phyloP scores from a whole-genome alignment of 2,888 invertebrate species.

The Oscheius sp. region DNA sequence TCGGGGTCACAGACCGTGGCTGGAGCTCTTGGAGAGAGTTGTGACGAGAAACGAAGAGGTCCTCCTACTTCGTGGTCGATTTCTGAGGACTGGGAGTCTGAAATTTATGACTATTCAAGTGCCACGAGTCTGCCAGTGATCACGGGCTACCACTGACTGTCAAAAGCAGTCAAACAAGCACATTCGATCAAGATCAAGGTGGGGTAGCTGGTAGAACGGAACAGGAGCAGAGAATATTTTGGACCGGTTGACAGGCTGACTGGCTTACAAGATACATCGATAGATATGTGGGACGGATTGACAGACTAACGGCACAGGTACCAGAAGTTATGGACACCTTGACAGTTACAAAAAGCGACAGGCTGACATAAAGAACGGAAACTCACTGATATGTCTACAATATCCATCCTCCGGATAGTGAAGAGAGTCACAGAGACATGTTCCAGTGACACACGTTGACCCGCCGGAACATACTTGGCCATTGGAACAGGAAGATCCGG shows the following conservation, averaged over 20 bases:
- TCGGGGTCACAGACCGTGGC: constrained; percentile 54
- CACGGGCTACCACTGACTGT: too few relatives aligned
- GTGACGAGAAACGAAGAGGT: constrained; percentile 61
- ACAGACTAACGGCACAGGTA: too few relatives aligned
- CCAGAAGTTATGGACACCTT: too few relatives aligned
- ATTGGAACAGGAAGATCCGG: constrained; percentile 57
- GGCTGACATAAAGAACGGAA: background rate
- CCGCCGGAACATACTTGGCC: constrained; percentile 63
- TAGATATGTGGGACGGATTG: too few relatives aligned
- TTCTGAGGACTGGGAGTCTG: constrained; percentile 38
- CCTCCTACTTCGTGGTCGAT: constrained; percentile 58
- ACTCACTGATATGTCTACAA: constrained; percentile 51
- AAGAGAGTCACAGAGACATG: constrained; percentile 59
- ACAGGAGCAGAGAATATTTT: too few relatives aligned
- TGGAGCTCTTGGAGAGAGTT: constrained; percentile 44
- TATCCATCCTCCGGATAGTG: constrained; percentile 64
- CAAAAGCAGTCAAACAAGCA: too few relatives aligned
- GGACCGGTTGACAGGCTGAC: too few relatives aligned
- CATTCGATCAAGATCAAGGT: too few relatives aligned
- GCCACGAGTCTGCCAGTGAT: too few relatives aligned
- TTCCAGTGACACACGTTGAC: constrained; percentile 56
- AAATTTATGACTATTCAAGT: background rate
- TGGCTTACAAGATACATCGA: too few relatives aligned
- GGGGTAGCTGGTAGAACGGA: too few relatives aligned
- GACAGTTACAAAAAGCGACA: background rate